These are phyloP conservation scores for Cepaea nemoralis DNA, from an alignment of 1,140 invertebrate species.

Conservation along the genomic window DNA sequence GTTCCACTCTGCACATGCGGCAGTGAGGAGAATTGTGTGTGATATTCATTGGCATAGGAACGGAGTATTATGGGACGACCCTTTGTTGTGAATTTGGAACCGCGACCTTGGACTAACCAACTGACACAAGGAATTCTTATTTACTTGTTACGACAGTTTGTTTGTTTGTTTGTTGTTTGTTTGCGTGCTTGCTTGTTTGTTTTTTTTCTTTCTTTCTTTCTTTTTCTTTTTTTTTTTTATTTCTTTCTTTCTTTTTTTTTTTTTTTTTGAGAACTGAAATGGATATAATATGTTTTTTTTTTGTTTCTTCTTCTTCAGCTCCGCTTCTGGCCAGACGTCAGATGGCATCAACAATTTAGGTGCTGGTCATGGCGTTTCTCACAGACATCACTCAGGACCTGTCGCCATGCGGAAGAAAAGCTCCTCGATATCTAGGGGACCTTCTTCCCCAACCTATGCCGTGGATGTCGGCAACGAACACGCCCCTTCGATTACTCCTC, in stretches of 20 bases:
- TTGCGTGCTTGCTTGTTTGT: not conserved
- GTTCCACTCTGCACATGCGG: too few species aligned
- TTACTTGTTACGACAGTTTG: not conserved
- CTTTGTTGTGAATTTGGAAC: too few species aligned
- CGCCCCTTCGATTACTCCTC: not conserved
- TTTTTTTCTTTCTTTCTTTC: not conserved
- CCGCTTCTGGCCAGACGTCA: slow-evolving; percentile 43
- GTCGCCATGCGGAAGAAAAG: slow-evolving; percentile 31
- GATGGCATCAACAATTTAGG: slow-evolving; percentile 41
- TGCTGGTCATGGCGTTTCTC: slow-evolving; percentile 41
- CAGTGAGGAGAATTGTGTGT: too few species aligned
- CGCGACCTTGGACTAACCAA: not conserved
- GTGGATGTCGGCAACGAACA: slow-evolving; percentile 17
- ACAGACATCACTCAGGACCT: slow-evolving; percentile 31
- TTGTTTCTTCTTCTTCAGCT: slow-evolving; percentile 36
- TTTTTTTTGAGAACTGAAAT: too few species aligned
- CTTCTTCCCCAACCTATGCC: slow-evolving; percentile 23
- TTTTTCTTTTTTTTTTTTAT: not conserved
- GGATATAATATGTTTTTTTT: not conserved
- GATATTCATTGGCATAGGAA: too few species aligned
- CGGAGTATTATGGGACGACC: too few species aligned
- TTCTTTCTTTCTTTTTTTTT: not conserved
- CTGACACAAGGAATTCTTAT: not conserved
- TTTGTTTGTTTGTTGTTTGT: not conserved
- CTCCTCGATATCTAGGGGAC: slow-evolving; percentile 18